Evolutionary conservation across 2,113 vertebrate species (phyloP), one percentile per base, ranked within the genome.

Genomic region (Gallinago media): DNA sequence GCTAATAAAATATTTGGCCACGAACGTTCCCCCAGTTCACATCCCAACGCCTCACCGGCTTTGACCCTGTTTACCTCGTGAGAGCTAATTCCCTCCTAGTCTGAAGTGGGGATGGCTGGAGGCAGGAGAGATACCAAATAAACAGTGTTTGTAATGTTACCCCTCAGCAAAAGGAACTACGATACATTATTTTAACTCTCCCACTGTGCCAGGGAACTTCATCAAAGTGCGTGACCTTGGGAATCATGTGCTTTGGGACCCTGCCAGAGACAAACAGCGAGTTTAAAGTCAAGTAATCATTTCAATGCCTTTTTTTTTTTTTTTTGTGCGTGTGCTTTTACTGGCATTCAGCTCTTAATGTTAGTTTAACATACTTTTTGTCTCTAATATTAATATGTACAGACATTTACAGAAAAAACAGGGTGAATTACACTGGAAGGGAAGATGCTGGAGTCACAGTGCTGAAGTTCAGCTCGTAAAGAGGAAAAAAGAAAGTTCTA

Each of bases 161-260:
- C 61, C 83, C 49, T 27, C 70, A 86, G 95, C 95, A 78, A 86
- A 84, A 78, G 58, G 83, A 95, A 27, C 75, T 26, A 44, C 5
- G 9, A 77, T 50, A 4, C 70, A 47, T 56, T 12, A 86, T 95
- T 96, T 93, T 84, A 92, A 92, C 88, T 94, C 94, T 94, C 86
- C 91, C 58, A 78, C 88, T 82, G 86, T 91, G 88, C 86, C 95
- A 96, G 94, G 50, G 92, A 95, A 96, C 94, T 77, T 94, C 96
- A 89, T 90, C 85, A 84, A 94, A 95, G 79, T 91, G 73, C 50
- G 5, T 75, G 86, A 94, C 92, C 92, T 75, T 82, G 62, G 83
- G 6, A 27, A 84, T 96, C 92, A 61, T 65, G 89, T 29, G 85
- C 74, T 87, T 78, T 93, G 96, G 95, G 52, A 29, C 32, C 49